A percentile compares a stretch with the other conserved stretches of the same genome.
Conservation (phyloP, 2,113 vertebrate species). For the Hippopotamus amphibius region DNA sequence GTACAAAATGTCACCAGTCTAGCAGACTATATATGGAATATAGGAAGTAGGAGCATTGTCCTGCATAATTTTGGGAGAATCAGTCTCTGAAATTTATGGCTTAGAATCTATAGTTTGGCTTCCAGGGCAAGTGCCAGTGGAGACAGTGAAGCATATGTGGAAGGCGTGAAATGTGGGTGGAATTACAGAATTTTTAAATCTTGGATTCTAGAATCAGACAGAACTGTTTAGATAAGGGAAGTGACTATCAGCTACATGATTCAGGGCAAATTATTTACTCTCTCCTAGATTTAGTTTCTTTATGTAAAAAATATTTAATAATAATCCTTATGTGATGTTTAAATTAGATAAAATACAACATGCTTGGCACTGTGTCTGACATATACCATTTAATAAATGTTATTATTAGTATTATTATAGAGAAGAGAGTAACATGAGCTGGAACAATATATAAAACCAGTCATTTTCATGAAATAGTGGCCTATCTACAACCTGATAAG, state of each 20-base stretch:
- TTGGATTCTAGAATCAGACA: background rate
- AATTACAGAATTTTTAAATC: background rate
- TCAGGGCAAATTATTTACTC: background rate
- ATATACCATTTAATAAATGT: background rate
- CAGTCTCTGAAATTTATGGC: background rate
- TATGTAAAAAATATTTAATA: background rate
- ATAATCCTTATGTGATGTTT: background rate
- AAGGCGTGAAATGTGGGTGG: background rate
- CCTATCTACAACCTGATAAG: background rate
- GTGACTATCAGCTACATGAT: background rate
- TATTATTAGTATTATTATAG: background rate
- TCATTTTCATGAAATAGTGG: background rate
- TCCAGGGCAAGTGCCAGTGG: background rate
- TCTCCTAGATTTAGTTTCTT: background rate
- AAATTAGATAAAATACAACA: constrained; percentile 7
- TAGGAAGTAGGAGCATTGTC: background rate
- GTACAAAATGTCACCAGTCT: background rate
- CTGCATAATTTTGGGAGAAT: background rate
- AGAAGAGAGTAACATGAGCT: background rate
- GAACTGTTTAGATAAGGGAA: background rate
- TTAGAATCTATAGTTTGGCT: background rate
- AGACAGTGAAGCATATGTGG: background rate
- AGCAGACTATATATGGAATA: background rate
- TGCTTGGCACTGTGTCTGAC: background rate
- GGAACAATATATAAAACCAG: background rate